These are phyloP conservation scores for Prunella strophiata DNA, from an alignment of 2,797 vertebrate genomes.

Conservation along the genomic window DNA sequence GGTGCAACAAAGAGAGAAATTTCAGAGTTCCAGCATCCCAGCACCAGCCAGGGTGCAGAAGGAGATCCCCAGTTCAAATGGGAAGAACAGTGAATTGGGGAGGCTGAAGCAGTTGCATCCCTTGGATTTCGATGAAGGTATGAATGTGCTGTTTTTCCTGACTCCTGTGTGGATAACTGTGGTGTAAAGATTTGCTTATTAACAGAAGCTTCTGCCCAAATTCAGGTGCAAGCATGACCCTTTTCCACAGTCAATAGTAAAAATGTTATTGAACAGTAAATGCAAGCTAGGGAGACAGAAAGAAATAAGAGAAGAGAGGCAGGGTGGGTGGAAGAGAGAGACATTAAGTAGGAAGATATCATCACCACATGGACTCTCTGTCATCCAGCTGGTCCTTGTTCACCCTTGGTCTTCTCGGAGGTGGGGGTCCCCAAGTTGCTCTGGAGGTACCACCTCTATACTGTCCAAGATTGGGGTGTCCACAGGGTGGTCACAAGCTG, in stretches of 20 bases:
- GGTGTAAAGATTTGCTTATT: too few relatives aligned
- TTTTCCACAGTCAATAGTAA: too few relatives aligned
- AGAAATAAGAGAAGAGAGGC: not conserved
- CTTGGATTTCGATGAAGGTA: not conserved
- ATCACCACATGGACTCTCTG: too few relatives aligned
- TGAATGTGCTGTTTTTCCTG: too few relatives aligned
- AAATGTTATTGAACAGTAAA: not conserved
- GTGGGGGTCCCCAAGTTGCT: not conserved
- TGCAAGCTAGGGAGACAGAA: not conserved
- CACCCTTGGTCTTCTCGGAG: not conserved
- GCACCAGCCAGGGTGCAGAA: too few relatives aligned
- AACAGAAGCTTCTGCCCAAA: too few relatives aligned
- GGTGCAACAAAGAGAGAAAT: not conserved
- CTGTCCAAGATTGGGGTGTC: too few relatives aligned
- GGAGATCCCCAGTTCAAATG: not conserved
- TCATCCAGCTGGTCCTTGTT: not conserved
- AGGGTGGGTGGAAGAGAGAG: not conserved
- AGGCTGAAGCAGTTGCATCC: not conserved
- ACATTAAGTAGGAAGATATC: not conserved
- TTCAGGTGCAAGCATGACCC: not conserved
- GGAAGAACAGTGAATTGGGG: too few relatives aligned
- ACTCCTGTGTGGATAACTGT: not conserved
- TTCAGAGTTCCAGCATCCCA: not conserved
- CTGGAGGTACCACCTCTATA: not conserved
- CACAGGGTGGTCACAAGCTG: too few relatives aligned